Base-by-base conservation (phyloP, 2,888 invertebrate genomes). In the Pycnomerus fuliginosus region DNA sequence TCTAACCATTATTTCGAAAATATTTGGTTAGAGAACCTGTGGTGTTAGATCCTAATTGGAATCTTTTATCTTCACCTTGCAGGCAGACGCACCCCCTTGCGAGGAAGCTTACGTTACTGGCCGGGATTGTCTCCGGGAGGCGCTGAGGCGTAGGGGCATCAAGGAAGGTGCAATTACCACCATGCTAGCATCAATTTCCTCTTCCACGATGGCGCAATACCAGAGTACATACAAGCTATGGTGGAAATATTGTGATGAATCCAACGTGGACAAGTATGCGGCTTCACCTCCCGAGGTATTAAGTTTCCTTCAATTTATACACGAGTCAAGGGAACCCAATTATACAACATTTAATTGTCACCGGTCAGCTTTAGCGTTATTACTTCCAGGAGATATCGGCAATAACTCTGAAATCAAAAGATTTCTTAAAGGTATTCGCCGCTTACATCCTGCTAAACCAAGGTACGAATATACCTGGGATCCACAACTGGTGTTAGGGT, bases 391-490 rank as follows among this genome's bases (percentile, higher is more conserved):
- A 1, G 33, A 49, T n/a, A n/a, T 58, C 5, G 52, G 48, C 11
- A 16, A 49, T 16, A 30, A 56, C 33, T 30, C 42, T 2, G 24
- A 37, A 17, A 27, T 59, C 10, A 52, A 50, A 39, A 27, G 57
- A 10, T 61, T 57, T 40, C 42, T 61, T 16, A 59, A 49, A 33
- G 57, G 55, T 1, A 42, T 59, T 1, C 43, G 44, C 3, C 52
- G 44, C 12, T 13, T 55, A 24, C 51, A 50, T 33, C 60, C 56
- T 11, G 14, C 37, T 12, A 48, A 25, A 45, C 50, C 54, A 2
- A 54, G 40, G 33, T 58, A 65, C 42, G 47, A 62, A 17, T 16
- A 12, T 5, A 60, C 43, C 1, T 65, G 65, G 64, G 54, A 68
- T 27, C 58, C 61, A 7, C 33, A 40, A 10, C 8, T 20, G 7